Evolutionary conservation across 2,888 invertebrate genomes (phyloP).

Genomic region (Hirtodrosophila trivittata): DNA sequence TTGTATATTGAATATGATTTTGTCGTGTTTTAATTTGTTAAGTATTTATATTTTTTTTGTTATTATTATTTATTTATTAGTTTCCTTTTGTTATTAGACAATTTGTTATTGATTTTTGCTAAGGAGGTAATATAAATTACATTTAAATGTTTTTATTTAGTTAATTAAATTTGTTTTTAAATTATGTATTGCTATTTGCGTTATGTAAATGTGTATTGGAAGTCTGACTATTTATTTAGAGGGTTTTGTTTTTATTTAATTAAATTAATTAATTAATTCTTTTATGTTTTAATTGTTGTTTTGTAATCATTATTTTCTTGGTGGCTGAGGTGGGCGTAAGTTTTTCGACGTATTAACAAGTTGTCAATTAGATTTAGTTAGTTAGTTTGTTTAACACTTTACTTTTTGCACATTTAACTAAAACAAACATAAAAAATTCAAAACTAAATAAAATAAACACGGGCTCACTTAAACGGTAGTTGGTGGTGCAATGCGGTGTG

Average conservation of each 20-base stretch:
- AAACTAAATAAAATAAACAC: constrained; percentile 56
- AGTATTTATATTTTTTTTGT: constrained; percentile 41
- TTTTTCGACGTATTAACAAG: constrained; percentile 39
- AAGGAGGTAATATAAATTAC: constrained; percentile 82
- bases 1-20: constrained; percentile 23
- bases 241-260: constrained; percentile 34
- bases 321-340: constrained; percentile 80
- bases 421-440: constrained; percentile 70
- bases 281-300: constrained; percentile 15
- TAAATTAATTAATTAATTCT: constrained; percentile 26
- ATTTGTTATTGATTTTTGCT: constrained; percentile 78
- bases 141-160: constrained; percentile 59
- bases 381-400: constrained; percentile 40
- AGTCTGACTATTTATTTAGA: constrained; percentile 65
- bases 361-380: constrained; percentile 1
- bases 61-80: constrained; percentile 28
- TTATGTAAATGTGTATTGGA: constrained; percentile 44
- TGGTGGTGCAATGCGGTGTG: constrained; percentile 60
- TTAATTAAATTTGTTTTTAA: constrained; percentile 31
- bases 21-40: constrained; percentile 47
- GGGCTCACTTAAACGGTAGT: constrained; percentile 73
- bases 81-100: constrained; percentile 31
- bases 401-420: constrained; percentile 72
- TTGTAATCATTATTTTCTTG: constrained; percentile 53
- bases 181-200: constrained; percentile 55